Conservation (phyloP, 2,797 vertebrate genomes). For the Enteromius fasciolatus region DNA sequence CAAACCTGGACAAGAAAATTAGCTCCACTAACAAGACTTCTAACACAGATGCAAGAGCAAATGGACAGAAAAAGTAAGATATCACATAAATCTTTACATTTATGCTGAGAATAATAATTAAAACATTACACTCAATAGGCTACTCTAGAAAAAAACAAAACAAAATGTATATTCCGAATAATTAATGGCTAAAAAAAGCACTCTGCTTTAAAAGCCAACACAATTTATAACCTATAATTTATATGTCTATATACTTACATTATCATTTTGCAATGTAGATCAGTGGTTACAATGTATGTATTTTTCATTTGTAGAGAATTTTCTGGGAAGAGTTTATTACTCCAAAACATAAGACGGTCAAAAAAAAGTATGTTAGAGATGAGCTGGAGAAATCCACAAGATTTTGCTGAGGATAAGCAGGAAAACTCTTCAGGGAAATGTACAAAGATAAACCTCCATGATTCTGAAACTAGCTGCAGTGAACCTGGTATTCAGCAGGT, state of each 20-base stretch:
- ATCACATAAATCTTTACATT: neutral
- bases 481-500: neutral
- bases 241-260: too few species aligned
- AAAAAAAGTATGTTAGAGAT: slow-evolving; percentile 45
- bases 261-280: too few species aligned
- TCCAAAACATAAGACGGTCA: slow-evolving; percentile 55
- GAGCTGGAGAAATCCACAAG: slow-evolving; percentile 27
- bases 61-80: slow-evolving; percentile 6
- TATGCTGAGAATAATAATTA: neutral
- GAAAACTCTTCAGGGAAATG: neutral
- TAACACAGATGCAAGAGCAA: slow-evolving; percentile 16
- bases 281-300: too few species aligned
- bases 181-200: neutral
- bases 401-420: slow-evolving; percentile 12
- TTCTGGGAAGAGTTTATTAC: slow-evolving; percentile 63
- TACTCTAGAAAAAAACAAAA: neutral
- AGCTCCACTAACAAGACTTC: neutral
- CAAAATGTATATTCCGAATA: neutral
- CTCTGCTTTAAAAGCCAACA: neutral
- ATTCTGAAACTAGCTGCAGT: slow-evolving; percentile 2
- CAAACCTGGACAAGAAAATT: neutral
- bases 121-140: neutral
- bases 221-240: neutral
- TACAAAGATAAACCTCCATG: neutral
- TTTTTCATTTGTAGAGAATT: slow-evolving; percentile 56